Conservation (phyloP, 2,797 vertebrate species). For the Epinephelus awoara region DNA sequence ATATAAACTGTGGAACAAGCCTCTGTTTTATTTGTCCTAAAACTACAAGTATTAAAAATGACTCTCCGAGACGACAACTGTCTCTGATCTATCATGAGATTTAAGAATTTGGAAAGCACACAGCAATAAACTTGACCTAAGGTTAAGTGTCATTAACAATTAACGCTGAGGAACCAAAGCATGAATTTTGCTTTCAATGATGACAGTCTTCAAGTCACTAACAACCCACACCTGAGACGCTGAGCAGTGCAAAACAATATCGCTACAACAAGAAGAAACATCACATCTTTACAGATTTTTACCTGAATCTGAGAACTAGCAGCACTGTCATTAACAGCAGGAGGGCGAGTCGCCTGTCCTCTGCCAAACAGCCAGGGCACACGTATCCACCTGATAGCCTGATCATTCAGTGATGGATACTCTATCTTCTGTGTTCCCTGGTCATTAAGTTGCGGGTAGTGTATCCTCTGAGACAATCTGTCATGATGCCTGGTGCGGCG, state of each 20-base stretch:
- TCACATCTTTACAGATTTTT: slow-evolving; percentile 49
- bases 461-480: slow-evolving; percentile 63
- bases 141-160: slow-evolving; percentile 25
- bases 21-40: background rate
- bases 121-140: slow-evolving; percentile 14
- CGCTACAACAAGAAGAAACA: background rate
- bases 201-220: slow-evolving; percentile 34
- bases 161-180: slow-evolving; percentile 23
- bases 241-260: background rate
- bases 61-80: background rate
- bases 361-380: slow-evolving; percentile 48
- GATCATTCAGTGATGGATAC: slow-evolving; percentile 72
- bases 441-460: slow-evolving; percentile 52
- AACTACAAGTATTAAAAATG: background rate
- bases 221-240: slow-evolving; percentile 3
- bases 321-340: slow-evolving; percentile 59
- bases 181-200: slow-evolving; percentile 61
- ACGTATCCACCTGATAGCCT: slow-evolving; percentile 50
- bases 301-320: slow-evolving; percentile 76
- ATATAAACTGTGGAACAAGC: background rate
- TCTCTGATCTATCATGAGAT: background rate
- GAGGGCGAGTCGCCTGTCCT: slow-evolving; percentile 67
- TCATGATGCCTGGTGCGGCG: slow-evolving; percentile 71
- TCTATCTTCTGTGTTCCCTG: slow-evolving; percentile 64
- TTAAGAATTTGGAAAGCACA: slow-evolving; percentile 5